These are phyloP conservation scores for Drosophila albomicans DNA, from an alignment of 1,140 invertebrate species.

Conservation along the genomic window DNA sequence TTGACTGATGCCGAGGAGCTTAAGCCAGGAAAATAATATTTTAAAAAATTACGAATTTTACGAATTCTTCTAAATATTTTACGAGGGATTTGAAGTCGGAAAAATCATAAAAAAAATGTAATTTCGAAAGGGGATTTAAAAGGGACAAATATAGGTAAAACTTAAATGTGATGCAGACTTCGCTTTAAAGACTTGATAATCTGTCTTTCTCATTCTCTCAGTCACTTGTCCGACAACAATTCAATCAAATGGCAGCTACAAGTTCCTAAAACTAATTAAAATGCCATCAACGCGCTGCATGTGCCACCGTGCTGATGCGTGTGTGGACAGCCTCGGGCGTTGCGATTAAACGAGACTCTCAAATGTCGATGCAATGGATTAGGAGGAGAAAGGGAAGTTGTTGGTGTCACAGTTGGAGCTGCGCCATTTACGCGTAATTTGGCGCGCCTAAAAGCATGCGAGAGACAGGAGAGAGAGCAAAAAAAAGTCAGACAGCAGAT, in stretches of 20 bases:
- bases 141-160: too few species aligned
- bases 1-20: slow-evolving; percentile 67
- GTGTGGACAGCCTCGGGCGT: slow-evolving; percentile 55
- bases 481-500: slow-evolving; percentile 10
- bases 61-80: slow-evolving; percentile 47
- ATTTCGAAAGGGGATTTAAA: neutral
- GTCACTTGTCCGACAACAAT: slow-evolving; percentile 54
- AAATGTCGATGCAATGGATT: slow-evolving; percentile 4
- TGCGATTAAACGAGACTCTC: slow-evolving; percentile 25
- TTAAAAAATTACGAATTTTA: slow-evolving; percentile 24
- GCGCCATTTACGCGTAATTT: slow-evolving; percentile 80
- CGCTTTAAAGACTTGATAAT: slow-evolving; percentile 8
- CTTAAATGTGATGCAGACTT: neutral
- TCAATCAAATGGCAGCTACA: slow-evolving; percentile 79
- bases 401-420: slow-evolving; percentile 57
- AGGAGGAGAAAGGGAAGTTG: slow-evolving; percentile 5
- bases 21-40: slow-evolving; percentile 38
- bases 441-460: slow-evolving; percentile 65
- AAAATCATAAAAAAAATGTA: neutral
- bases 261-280: slow-evolving; percentile 83
- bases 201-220: neutral
- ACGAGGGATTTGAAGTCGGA: neutral
- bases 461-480: neutral
- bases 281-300: slow-evolving; percentile 68
- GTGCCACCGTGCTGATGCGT: slow-evolving; percentile 18